Evolutionary conservation across 2,888 invertebrate genomes (phyloP).

Genomic region (Atherix ibis): DNA sequence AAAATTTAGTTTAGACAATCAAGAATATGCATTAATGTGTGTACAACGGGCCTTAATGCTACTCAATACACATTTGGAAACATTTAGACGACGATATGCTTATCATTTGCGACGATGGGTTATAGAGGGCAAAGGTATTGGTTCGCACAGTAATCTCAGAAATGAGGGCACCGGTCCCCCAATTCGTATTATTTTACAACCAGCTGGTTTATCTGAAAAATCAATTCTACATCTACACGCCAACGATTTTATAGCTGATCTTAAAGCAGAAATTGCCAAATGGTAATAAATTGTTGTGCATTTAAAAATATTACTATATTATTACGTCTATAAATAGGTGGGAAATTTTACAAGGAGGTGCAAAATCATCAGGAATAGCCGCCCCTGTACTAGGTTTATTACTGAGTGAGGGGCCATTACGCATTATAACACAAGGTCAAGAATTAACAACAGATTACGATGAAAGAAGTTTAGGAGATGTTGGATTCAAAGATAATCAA

Average conservation of each 20-base stretch:
- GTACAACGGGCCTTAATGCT: conserved; percentile 79
- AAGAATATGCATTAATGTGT: conserved; percentile 71
- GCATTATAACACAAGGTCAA: conserved; percentile 88
- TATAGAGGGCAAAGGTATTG: conserved; percentile 62
- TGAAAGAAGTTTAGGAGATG: conserved; percentile 76
- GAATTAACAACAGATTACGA: conserved; percentile 85
- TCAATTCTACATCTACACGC: conserved; percentile 65
- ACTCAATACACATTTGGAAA: conserved; percentile 84
- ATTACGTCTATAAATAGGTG: conserved; percentile 33
- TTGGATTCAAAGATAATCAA: conserved; percentile 90
- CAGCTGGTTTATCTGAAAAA: conserved; percentile 75
- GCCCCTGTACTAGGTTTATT: conserved; percentile 48
- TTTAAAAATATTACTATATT: background rate
- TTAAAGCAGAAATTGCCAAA: conserved; percentile 85
- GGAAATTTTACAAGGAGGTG: conserved; percentile 43
- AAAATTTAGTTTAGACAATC: conserved; percentile 23
- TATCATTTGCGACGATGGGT: conserved; percentile 83
- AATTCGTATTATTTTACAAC: conserved; percentile 69
- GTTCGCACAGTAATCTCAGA: conserved; percentile 46
- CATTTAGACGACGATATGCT: conserved; percentile 74
- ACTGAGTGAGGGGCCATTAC: conserved; percentile 66
- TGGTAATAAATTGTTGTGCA: conserved; percentile 46
- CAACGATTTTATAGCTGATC: conserved; percentile 79
- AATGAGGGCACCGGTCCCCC: conserved; percentile 42
- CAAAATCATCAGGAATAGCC: conserved; percentile 22